These are phyloP conservation scores for Noctua fimbriata DNA, from an alignment of 2,888 invertebrate species.

Conservation along the genomic window DNA sequence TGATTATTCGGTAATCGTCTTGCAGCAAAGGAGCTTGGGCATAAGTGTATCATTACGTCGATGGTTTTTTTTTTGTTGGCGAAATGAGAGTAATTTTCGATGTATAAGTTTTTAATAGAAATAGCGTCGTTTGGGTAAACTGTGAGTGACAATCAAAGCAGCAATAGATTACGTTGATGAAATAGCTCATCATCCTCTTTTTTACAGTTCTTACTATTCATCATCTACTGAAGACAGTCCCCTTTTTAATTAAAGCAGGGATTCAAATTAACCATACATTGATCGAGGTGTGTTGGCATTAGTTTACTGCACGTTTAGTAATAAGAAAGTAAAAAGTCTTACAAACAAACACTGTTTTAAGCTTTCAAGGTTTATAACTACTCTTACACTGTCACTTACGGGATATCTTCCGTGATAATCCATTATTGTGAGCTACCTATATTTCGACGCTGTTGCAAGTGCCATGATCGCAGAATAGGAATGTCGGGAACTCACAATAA, in stretches of 20 bases:
- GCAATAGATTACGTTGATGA: neutral
- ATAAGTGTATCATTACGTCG: neutral
- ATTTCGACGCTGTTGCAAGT: no score
- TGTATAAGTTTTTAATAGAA: neutral
- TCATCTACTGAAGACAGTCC: neutral
- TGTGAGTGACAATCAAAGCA: neutral
- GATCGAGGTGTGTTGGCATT: neutral
- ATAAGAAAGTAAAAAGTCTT: no score
- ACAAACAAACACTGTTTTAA: no score
- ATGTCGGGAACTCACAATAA: no score
- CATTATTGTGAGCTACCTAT: no score
- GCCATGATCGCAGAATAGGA: no score
- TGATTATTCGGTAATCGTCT: neutral
- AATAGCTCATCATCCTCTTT: neutral
- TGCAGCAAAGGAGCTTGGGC: neutral
- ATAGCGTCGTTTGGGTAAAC: neutral
- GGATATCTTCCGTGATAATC: no score
- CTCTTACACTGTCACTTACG: no score
- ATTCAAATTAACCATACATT: neutral
- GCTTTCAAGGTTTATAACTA: no score
- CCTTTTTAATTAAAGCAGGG: neutral
- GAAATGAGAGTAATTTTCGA: neutral
- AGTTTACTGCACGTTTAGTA: neutral
- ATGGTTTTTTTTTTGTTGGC: neutral
- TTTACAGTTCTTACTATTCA: neutral